These are phyloP conservation scores for Amniataba percoides DNA, from an alignment of 2,797 vertebrate genomes.

Conservation along the genomic window DNA sequence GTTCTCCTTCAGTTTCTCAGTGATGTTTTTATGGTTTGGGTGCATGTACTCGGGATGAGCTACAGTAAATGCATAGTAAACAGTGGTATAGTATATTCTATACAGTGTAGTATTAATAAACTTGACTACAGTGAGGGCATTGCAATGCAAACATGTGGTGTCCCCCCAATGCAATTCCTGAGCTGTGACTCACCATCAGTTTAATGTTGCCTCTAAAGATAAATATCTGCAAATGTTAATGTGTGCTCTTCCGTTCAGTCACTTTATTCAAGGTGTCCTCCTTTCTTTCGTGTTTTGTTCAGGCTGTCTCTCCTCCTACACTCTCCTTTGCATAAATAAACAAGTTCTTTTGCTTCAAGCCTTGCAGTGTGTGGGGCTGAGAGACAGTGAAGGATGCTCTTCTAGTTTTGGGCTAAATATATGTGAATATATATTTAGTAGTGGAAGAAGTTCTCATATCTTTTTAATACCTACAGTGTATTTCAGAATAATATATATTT, in stretches of 20 bases:
- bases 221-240: not conserved
- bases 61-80: not conserved
- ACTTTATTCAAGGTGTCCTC: not conserved
- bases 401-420: not conserved
- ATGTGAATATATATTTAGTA: not conserved
- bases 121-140: not conserved
- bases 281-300: constrained; percentile 4
- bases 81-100: not conserved
- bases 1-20: not conserved
- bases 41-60: not conserved
- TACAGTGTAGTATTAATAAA: not conserved
- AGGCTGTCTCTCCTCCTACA: constrained; percentile 4
- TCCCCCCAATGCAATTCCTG: too few relatives aligned
- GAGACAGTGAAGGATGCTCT: not conserved
- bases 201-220: not conserved
- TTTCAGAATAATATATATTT: too few relatives aligned
- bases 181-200: not conserved
- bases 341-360: constrained; percentile 1
- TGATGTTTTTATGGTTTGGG: not conserved
- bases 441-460: too few relatives aligned
- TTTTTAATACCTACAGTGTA: too few relatives aligned
- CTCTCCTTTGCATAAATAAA: constrained; percentile 1
- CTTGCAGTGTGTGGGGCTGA: not conserved
- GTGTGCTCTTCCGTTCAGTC: not conserved
- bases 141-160: not conserved